phyloP scores from a whole-genome alignment of 2,888 invertebrate species.

The Mantis religiosa region DNA sequence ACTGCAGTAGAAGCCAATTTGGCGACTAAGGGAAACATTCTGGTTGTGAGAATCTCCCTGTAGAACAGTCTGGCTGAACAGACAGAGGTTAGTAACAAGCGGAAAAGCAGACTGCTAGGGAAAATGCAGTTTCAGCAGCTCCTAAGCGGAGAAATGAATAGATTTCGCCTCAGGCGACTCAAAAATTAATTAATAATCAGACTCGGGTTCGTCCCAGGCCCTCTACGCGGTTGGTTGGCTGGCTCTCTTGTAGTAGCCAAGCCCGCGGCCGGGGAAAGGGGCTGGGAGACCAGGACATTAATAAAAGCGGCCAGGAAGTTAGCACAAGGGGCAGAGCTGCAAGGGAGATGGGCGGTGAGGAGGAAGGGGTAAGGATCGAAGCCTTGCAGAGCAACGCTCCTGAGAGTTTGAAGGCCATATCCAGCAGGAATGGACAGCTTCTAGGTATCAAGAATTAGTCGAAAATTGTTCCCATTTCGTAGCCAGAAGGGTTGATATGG shows the following conservation, averaged over 20 bases:
- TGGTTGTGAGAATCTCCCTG: not conserved
- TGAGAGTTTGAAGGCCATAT: not conserved
- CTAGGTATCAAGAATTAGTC: not conserved
- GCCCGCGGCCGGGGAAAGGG: not conserved
- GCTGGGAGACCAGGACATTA: constrained; percentile 9
- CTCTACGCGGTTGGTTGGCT: not conserved
- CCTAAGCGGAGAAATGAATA: constrained; percentile 30
- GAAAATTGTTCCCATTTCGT: not conserved
- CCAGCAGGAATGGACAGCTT: not conserved
- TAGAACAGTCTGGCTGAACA: not conserved
- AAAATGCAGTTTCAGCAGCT: not conserved
- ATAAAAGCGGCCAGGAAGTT: constrained; percentile 19
- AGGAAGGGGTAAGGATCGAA: not conserved
- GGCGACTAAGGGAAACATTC: not conserved
- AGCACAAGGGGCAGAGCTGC: not conserved
- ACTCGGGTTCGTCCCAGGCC: not conserved
- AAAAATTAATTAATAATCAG: constrained; percentile 32
- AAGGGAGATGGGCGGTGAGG: not conserved
- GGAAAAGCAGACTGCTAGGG: not conserved
- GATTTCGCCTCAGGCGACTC: constrained; percentile 29
- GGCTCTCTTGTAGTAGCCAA: not conserved
- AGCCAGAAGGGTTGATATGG: too few relatives aligned
- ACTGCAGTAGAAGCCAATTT: not conserved
- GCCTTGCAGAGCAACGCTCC: not conserved
- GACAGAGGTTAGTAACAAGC: not conserved